Conservation (phyloP, 2,888 invertebrate species). For the Seira musarum region DNA sequence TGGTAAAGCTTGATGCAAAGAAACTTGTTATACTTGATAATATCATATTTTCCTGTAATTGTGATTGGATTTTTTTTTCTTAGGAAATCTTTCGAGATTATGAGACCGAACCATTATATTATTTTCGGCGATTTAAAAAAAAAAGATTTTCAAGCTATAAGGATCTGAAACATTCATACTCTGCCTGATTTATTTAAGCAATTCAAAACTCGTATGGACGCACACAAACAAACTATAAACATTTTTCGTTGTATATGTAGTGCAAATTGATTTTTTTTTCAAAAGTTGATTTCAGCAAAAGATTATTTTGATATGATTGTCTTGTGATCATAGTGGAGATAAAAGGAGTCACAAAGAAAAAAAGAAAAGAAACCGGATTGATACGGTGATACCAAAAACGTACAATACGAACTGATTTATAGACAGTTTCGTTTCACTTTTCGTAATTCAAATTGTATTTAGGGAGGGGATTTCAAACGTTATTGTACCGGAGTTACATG, state of each 20-base stretch:
- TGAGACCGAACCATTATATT: not conserved
- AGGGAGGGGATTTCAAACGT: not conserved
- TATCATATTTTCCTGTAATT: not conserved
- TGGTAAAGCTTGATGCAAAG: not conserved
- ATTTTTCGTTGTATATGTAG: too few species aligned
- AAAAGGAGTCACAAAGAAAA: slow-evolving; percentile 33
- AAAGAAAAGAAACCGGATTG: slow-evolving; percentile 46
- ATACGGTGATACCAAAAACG: slow-evolving; percentile 43
- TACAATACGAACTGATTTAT: slow-evolving; percentile 46
- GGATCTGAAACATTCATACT: not conserved
- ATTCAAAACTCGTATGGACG: not conserved
- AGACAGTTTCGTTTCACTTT: slow-evolving; percentile 26
- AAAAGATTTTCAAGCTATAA: not conserved
- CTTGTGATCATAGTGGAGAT: slow-evolving; percentile 34
- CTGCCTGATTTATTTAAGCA: not conserved
- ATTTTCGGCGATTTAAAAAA: slow-evolving; percentile 4
- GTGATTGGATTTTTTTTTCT: slow-evolving; percentile 6
- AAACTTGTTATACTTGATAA: not conserved
- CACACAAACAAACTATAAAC: too few species aligned
- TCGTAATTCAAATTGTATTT: slow-evolving; percentile 7
- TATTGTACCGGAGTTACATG: not conserved
- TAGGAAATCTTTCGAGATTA: not conserved
- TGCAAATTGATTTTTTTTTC: slow-evolving; percentile 19
- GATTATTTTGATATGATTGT: slow-evolving; percentile 18
- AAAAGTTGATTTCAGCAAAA: slow-evolving; percentile 13